These are phyloP conservation scores for Pipistrellus nathusii DNA, from an alignment of 2,797 vertebrate species.

Conservation along the genomic window DNA sequence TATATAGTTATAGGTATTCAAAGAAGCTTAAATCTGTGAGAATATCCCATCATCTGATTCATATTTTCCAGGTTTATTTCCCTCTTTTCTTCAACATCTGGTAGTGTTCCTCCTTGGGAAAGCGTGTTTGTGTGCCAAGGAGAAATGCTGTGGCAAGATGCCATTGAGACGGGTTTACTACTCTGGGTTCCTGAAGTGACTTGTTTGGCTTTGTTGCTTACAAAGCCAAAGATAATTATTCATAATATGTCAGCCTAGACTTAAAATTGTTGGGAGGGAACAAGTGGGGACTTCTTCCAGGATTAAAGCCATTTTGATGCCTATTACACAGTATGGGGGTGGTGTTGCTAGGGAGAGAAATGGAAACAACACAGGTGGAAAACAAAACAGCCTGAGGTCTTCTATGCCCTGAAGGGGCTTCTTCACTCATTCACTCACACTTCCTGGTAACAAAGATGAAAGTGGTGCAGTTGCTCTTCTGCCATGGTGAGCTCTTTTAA, in stretches of 20 bases:
- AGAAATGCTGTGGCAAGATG: slow-evolving; percentile 47
- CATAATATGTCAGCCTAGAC: slow-evolving; percentile 14
- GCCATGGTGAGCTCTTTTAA: slow-evolving; percentile 24
- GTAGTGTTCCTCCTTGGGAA: slow-evolving; percentile 30
- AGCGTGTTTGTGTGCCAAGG: slow-evolving; percentile 22
- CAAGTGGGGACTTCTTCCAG: slow-evolving; percentile 44
- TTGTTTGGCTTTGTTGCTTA: slow-evolving; percentile 50
- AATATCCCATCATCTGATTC: neutral
- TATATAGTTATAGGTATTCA: neutral
- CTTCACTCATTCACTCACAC: slow-evolving; percentile 24
- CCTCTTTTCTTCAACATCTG: slow-evolving; percentile 33
- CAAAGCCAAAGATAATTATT: slow-evolving; percentile 34
- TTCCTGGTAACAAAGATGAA: slow-evolving; percentile 59
- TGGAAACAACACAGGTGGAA: slow-evolving; percentile 39
- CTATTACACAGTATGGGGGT: neutral
- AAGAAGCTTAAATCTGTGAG: slow-evolving; percentile 42
- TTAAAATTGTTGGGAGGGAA: neutral
- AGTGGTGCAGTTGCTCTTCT: neutral
- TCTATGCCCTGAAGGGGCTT: slow-evolving; percentile 14
- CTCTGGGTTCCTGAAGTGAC: slow-evolving; percentile 18
- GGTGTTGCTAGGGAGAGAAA: slow-evolving; percentile 26
- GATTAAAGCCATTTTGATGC: neutral
- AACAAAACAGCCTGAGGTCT: neutral
- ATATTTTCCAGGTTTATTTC: slow-evolving; percentile 37
- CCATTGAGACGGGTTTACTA: neutral